These are phyloP conservation scores for Pachypanchax playfairii DNA, from an alignment of 2,113 vertebrate genomes.

Conservation along the genomic window DNA sequence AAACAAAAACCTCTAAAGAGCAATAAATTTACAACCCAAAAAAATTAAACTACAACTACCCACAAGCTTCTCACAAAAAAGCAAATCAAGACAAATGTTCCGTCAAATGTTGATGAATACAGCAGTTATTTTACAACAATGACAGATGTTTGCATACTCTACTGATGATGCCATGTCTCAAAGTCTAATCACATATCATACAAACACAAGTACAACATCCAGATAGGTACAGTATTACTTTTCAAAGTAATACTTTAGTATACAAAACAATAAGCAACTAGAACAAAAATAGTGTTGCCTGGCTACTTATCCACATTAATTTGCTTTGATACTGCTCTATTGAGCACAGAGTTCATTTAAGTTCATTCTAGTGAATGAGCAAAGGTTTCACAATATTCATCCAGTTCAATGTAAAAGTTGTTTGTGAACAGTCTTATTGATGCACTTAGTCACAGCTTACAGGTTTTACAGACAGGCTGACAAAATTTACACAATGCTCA, in stretches of 20 bases:
- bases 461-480: too few relatives aligned
- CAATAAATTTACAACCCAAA: conserved; percentile 10
- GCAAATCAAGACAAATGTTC: conserved; percentile 61
- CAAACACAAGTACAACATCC: too few relatives aligned
- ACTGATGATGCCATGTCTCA: conserved; percentile 60
- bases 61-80: conserved; percentile 26
- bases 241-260: background rate
- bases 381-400: background rate
- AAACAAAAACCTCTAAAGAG: too few relatives aligned
- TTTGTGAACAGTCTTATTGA: too few relatives aligned
- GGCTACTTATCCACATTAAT: conserved; percentile 27
- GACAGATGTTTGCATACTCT: conserved; percentile 53
- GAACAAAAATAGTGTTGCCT: conserved; percentile 16
- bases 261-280: background rate
- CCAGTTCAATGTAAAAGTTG: too few relatives aligned
- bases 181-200: too few relatives aligned
- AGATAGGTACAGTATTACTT: too few relatives aligned
- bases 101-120: conserved; percentile 59
- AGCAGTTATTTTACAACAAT: conserved; percentile 53
- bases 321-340: conserved; percentile 9
- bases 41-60: too few relatives aligned
- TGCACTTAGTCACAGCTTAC: too few relatives aligned
- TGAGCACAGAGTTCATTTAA: background rate
- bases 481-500: too few relatives aligned
- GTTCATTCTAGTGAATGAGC: conserved; percentile 1